A percentile compares a stretch with the other conserved stretches of the same genome.
phyloP scores from a whole-genome alignment of 2,113 vertebrate genomes.

The Hystrix brachyura region DNA sequence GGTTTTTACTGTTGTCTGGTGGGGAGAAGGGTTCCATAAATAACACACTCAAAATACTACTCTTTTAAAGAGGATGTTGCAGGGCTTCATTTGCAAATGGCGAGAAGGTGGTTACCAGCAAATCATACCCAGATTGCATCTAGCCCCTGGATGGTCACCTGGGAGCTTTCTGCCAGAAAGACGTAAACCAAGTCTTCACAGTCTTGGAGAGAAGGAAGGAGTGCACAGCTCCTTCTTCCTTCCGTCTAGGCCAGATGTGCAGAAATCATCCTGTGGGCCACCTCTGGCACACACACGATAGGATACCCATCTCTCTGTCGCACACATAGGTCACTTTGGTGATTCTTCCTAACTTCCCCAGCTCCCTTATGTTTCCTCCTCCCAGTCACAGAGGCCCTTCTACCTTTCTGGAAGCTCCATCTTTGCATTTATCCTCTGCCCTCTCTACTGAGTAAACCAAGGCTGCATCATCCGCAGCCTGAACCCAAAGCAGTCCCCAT shows the following conservation, averaged over 20 bases:
- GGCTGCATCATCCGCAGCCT: neutral
- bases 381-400: neutral
- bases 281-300: neutral
- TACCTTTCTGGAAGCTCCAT: neutral
- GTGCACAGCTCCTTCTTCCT: too few species aligned
- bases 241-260: neutral
- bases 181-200: neutral
- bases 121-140: neutral
- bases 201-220: neutral
- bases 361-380: neutral
- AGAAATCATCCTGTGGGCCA: neutral
- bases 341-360: too few species aligned
- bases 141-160: neutral
- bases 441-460: neutral
- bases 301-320: neutral
- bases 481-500: neutral
- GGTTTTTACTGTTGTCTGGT: neutral
- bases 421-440: neutral
- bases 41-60: neutral
- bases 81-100: neutral
- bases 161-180: neutral
- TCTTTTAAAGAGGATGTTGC: neutral
- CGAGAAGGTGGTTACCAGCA: neutral
- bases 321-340: fast-evolving
- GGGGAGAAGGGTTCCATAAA: neutral